These are phyloP conservation scores for Acronicta alni DNA, from an alignment of 2,888 invertebrate genomes.

Conservation along the genomic window DNA sequence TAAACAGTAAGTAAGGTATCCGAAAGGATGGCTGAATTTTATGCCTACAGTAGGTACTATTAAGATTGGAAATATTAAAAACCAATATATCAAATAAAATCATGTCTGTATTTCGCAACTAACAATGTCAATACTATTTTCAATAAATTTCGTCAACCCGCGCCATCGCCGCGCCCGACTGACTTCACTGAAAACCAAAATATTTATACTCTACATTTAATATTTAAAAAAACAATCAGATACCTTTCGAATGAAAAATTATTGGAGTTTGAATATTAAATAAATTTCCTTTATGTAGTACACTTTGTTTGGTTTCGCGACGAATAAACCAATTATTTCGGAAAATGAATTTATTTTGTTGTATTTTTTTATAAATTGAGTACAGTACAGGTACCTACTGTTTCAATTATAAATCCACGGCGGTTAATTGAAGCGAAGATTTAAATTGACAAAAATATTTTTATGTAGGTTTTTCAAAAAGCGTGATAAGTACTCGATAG, in stretches of 20 bases:
- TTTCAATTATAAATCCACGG: slow-evolving; percentile 24
- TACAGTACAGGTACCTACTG: too few relatives aligned
- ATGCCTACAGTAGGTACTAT: too few relatives aligned
- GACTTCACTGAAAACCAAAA: slow-evolving; percentile 16
- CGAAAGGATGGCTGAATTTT: too few relatives aligned
- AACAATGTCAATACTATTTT: slow-evolving; percentile 1
- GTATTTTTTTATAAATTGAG: slow-evolving; percentile 29
- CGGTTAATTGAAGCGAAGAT: slow-evolving; percentile 33
- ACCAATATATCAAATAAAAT: background rate
- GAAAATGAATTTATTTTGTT: slow-evolving; percentile 36
- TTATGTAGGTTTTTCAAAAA: too few relatives aligned
- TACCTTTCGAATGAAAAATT: slow-evolving; percentile 40
- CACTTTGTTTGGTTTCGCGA: slow-evolving; percentile 37
- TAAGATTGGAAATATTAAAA: too few relatives aligned
- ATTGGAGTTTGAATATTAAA: slow-evolving; percentile 55
- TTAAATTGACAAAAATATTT: too few relatives aligned
- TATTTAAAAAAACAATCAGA: slow-evolving; percentile 50
- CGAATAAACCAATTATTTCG: slow-evolving; percentile 48
- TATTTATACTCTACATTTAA: slow-evolving; percentile 24
- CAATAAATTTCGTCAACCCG: slow-evolving; percentile 6
- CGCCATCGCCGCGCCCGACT: slow-evolving; percentile 6
- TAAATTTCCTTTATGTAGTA: slow-evolving; percentile 49
- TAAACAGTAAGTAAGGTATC: too few relatives aligned
- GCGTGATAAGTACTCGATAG: too few relatives aligned
- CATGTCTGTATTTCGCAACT: background rate